Conservation (phyloP, 2,113 vertebrate genomes). For the Sakesphorus luctuosus region DNA sequence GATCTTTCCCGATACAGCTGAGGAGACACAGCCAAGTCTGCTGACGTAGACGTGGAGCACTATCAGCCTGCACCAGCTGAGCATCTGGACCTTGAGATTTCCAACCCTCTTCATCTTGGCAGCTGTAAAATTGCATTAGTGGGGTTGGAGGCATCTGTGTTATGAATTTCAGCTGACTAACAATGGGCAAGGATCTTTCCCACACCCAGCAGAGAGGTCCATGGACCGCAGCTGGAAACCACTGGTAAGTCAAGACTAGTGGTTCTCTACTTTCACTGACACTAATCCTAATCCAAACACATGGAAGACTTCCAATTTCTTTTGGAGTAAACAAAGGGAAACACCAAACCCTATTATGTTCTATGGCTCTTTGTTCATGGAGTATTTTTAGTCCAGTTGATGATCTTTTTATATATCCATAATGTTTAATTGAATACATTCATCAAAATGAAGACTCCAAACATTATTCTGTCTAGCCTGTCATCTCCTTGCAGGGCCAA, state of each 20-base stretch:
- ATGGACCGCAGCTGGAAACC: background rate
- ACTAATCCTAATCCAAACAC: background rate
- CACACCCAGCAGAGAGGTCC: background rate
- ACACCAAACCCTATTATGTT: background rate
- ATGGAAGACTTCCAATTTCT: background rate
- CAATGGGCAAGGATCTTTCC: constrained; percentile 52
- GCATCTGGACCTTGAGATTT: constrained; percentile 10
- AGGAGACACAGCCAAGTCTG: background rate
- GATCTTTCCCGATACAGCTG: background rate
- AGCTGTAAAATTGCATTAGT: constrained; percentile 28
- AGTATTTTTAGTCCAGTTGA: background rate
- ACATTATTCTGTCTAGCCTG: background rate
- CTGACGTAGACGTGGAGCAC: background rate
- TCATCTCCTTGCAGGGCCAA: background rate
- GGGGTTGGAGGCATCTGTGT: constrained; percentile 25
- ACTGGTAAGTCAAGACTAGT: background rate
- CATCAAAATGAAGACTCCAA: background rate
- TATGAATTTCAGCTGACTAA: constrained; percentile 29
- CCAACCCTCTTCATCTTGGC: background rate
- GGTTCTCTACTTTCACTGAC: background rate
- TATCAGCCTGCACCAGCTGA: constrained; percentile 43
- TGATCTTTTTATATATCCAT: background rate
- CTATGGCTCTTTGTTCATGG: background rate
- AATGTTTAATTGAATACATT: background rate
- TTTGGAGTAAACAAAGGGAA: background rate